Evolutionary conservation across 2,888 invertebrate species (phyloP), one percentile per base, ranked within the genome.

Genomic region (Agriopis leucophaearia): DNA sequence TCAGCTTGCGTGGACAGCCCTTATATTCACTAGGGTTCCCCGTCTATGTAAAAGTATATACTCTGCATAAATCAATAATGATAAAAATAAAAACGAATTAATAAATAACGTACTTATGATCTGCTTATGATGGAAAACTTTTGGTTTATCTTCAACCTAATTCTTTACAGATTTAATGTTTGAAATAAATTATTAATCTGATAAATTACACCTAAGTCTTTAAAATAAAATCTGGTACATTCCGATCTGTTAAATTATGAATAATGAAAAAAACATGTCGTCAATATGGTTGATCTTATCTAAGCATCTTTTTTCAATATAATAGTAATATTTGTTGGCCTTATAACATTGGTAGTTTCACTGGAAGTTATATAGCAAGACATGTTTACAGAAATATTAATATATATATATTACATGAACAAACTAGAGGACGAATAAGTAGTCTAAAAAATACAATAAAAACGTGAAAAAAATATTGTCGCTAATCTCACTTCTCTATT

Each of bases 1-100:
- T 65, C 75, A 71, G 69, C 72, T 72, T 74, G 70, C 75, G 65
- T 70, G 66, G 48, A 66, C 59, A 47, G 55, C 67, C 61, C 64
- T 64, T 69, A 54, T 68, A 44, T 72, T 71, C 66, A 75, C 73
- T 62, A 16, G 8, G 18, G 6, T n/a, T 44, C 44, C 7, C 52
- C 16, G 55, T 55, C 18, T 55, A 42, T 44, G 18, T 18, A 27
- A 35, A 15, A 8, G 27, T 16, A 16, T 35, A 0, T 13, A 8
- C 13, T 10, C 18, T 48, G 9, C 16, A 12, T 18, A 48, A 48
- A 48, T 16, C 10, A 48, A 52, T 13, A 8, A 9, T 5, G 2
- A 54, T 8, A 2, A 38, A 38, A 15, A 15, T 9, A 0, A 8
- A 18, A 16, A 16, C 16, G 7, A 18, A n/a, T 15, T 2, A 27